phyloP scores from a whole-genome alignment of 2,797 vertebrate species.

The Paedocypris micromegethes region DNA sequence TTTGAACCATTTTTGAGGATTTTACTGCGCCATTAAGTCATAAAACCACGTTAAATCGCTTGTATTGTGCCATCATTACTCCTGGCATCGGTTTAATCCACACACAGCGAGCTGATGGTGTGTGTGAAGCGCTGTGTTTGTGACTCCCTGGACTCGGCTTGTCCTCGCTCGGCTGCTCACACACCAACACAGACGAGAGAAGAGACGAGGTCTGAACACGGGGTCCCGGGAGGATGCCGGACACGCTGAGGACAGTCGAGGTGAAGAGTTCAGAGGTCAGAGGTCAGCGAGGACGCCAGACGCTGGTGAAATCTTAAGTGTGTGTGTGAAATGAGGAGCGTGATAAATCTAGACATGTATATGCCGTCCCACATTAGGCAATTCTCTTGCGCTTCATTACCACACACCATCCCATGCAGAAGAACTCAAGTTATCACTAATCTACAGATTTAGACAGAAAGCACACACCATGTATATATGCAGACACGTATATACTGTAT shows the following conservation, averaged over 20 bases:
- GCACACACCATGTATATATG: not conserved
- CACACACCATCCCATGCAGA: not conserved
- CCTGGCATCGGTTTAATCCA: no score
- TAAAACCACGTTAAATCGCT: no score
- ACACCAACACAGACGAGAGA: no score
- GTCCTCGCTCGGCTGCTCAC: no score
- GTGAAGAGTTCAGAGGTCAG: not conserved
- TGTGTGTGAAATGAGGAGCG: not conserved
- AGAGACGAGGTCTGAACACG: no score
- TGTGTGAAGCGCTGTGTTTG: no score
- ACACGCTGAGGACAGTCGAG: not conserved
- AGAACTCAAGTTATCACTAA: not conserved
- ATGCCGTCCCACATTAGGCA: not conserved
- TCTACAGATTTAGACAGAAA: not conserved
- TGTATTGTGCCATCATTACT: no score
- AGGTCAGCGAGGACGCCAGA: not conserved
- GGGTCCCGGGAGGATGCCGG: not conserved
- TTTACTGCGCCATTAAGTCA: no score
- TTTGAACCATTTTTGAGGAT: no score
- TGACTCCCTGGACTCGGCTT: no score
- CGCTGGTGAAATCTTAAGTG: constrained; percentile 21
- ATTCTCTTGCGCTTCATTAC: not conserved
- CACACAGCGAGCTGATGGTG: no score
- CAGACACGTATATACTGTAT: not conserved
- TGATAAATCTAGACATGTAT: constrained; percentile 8